Percentiles rank a stretch among this genome's conserved stretches.
phyloP scores from a whole-genome alignment of 2,797 vertebrate species.

The Anas georgica region DNA sequence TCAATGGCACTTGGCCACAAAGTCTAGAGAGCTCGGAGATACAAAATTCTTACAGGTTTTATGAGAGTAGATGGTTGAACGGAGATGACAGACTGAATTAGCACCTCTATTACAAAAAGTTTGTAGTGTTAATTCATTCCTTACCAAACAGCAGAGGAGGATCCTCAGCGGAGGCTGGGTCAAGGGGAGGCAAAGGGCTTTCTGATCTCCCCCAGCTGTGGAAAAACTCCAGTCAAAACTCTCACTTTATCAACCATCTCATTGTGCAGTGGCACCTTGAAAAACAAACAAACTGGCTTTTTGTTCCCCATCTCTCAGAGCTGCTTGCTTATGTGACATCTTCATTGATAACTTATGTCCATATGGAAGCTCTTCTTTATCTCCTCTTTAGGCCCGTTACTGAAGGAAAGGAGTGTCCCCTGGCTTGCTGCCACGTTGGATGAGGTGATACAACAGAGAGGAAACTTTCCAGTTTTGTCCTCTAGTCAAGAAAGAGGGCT shows the following conservation, averaged over 20 bases:
- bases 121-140: not conserved
- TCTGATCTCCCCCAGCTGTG: not conserved
- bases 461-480: not conserved
- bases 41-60: not conserved
- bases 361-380: not conserved
- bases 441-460: not conserved
- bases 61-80: not conserved
- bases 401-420: not conserved
- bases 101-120: not conserved
- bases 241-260: conserved; percentile 14
- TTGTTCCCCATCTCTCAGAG: not conserved
- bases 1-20: not conserved
- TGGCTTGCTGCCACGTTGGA: not conserved
- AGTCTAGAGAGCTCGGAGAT: not conserved
- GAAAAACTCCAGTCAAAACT: conserved; percentile 14
- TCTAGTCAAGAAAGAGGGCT: not conserved
- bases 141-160: not conserved
- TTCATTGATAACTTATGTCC: not conserved
- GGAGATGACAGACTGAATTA: conserved; percentile 6
- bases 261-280: not conserved
- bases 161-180: not conserved
- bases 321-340: not conserved
- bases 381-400: not conserved
- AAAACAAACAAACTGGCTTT: not conserved
- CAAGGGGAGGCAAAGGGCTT: not conserved